Evolutionary conservation across 2,888 invertebrate genomes (phyloP).

Genomic region (Hedya salicella): DNA sequence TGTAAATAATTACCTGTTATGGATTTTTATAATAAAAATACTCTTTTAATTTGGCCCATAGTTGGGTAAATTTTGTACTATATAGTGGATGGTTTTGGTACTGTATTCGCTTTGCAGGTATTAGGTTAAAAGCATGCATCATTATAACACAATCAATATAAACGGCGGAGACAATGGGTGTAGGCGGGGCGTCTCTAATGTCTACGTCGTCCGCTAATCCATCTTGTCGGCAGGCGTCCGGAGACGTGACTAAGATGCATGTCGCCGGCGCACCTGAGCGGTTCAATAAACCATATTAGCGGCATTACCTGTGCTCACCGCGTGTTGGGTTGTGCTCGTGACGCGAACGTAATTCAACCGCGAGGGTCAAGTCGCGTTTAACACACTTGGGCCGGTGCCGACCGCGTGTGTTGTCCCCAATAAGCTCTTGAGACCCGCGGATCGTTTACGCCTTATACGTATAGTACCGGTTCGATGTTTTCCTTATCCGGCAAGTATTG

Average conservation of each 20-base stretch:
- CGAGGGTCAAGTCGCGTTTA: conserved; percentile 24
- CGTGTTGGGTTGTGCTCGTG: conserved; percentile 1
- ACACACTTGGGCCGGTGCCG: conserved; percentile 5
- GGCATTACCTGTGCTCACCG: conserved; percentile 15
- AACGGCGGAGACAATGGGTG: conserved; percentile 24
- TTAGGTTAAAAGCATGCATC: conserved; percentile 14
- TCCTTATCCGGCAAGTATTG: conserved; percentile 24
- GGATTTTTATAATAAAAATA: too few relatives aligned
- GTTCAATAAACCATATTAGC: conserved; percentile 55
- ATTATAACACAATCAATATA: conserved; percentile 35
- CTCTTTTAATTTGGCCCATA: too few relatives aligned
- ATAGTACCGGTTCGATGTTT: conserved; percentile 28
- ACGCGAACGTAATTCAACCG: conserved; percentile 12
- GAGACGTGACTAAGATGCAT: conserved; percentile 67
- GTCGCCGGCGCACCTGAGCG: conserved; percentile 58
- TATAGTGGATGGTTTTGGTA: too few relatives aligned
- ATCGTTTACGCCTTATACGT: conserved; percentile 27
- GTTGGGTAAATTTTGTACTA: too few relatives aligned
- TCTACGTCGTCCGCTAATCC: conserved; percentile 60
- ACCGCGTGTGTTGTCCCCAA: conserved; percentile 32
- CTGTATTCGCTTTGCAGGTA: neutral
- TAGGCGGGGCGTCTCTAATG: conserved; percentile 52
- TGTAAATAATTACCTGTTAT: too few relatives aligned
- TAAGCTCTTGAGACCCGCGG: conserved; percentile 34
- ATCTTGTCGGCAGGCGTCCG: conserved; percentile 55